These are phyloP conservation scores for Leptogaster cylindrica DNA, from an alignment of 2,888 invertebrate species.

Conservation along the genomic window DNA sequence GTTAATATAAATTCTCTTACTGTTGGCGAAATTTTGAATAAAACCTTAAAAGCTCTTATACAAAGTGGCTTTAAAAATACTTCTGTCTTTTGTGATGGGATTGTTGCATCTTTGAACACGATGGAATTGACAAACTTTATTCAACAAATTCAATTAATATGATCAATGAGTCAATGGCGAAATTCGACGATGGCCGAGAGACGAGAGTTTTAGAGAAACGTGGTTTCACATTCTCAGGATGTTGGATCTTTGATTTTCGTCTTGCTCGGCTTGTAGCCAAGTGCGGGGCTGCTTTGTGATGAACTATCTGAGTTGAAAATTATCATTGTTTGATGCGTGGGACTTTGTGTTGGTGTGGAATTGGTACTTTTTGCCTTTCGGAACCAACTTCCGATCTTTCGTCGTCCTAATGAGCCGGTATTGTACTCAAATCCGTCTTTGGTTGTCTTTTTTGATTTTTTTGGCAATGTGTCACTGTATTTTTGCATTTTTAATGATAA, in stretches of 20 bases:
- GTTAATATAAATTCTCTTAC: conserved; percentile 25
- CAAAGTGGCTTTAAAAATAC: conserved; percentile 13
- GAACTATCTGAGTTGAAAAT: conserved; percentile 50
- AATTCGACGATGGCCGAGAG: neutral
- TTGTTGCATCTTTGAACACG: conserved; percentile 30
- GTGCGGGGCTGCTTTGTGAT: conserved; percentile 51
- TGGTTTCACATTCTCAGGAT: conserved; percentile 48
- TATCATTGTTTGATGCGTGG: conserved; percentile 57
- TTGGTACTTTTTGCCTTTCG: conserved; percentile 61
- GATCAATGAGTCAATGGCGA: neutral
- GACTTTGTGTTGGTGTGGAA: conserved; percentile 61
- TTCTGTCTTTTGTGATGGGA: conserved; percentile 27
- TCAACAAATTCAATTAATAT: conserved; percentile 2
- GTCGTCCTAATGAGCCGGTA: conserved; percentile 60
- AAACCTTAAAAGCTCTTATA: neutral
- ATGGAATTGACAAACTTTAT: conserved; percentile 24
- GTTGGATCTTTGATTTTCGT: conserved; percentile 38
- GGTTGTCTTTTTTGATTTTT: conserved; percentile 54
- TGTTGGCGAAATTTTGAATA: conserved; percentile 22
- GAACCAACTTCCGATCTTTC: conserved; percentile 61
- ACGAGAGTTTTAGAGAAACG: conserved; percentile 41
- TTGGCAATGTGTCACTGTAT: conserved; percentile 59
- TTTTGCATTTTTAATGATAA: conserved; percentile 55
- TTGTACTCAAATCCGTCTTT: conserved; percentile 51
- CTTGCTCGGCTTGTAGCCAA: conserved; percentile 42